Conservation (phyloP, 2,797 vertebrate species). For the Lemur catta region DNA sequence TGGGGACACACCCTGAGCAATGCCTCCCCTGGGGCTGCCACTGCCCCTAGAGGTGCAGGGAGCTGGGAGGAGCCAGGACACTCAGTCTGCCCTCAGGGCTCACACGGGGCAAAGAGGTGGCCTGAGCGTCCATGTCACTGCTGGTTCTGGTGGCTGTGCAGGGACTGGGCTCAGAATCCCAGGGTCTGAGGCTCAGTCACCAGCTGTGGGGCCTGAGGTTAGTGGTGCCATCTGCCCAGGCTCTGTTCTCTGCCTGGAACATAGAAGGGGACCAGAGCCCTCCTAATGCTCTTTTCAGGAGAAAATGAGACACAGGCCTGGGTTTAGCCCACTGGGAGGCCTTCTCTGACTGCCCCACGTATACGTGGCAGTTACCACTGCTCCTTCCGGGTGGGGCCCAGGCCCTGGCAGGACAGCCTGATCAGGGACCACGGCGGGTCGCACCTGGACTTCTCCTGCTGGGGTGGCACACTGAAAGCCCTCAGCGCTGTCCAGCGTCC, state of each 20-base stretch:
- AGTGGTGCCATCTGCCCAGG: not conserved
- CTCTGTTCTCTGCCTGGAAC: not conserved
- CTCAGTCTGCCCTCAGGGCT: not conserved
- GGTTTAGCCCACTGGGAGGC: not conserved
- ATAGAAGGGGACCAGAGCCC: no score
- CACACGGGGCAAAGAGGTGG: rapidly evolving
- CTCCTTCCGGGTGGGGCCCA: not conserved
- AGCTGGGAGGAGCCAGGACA: not conserved
- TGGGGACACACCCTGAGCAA: not conserved
- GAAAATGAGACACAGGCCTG: not conserved
- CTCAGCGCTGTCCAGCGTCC: not conserved
- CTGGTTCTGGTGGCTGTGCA: not conserved
- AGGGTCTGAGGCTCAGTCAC: not conserved
- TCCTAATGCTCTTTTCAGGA: not conserved
- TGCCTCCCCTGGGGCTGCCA: rapidly evolving
- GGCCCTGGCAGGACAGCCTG: not conserved
- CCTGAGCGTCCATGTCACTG: not conserved
- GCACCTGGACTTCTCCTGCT: not conserved
- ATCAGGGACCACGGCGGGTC: no score
- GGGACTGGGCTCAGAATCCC: not conserved
- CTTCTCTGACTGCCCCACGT: not conserved
- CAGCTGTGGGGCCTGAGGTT: not conserved
- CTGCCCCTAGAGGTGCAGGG: not conserved
- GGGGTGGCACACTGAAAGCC: not conserved
- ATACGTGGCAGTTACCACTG: no score